Conservation (phyloP, 2,113 vertebrate species). For the Halcyon malimbica region DNA sequence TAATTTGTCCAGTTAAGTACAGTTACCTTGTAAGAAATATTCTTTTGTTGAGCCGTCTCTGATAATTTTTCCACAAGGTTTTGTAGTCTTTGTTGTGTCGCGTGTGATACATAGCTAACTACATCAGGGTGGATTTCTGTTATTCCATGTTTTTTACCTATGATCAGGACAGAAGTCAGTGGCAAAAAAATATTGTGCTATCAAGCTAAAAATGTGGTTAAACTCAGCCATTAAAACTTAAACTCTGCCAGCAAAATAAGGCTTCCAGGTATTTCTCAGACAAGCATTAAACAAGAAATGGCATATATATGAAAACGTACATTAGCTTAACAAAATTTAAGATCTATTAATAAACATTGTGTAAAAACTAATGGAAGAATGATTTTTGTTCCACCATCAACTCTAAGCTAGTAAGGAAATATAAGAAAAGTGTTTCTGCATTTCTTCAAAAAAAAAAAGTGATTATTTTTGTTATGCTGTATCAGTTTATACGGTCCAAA, state of each 20-base stretch:
- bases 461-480: background rate
- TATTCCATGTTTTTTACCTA: constrained; percentile 90
- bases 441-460: background rate
- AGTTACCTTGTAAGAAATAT: constrained; percentile 86
- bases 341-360: background rate
- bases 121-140: constrained; percentile 91
- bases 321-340: background rate
- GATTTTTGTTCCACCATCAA: background rate
- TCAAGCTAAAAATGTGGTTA: background rate
- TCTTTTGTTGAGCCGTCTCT: constrained; percentile 92
- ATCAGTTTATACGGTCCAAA: background rate
- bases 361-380: background rate
- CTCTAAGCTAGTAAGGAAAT: background rate
- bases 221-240: background rate
- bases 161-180: background rate
- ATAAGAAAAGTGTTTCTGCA: background rate
- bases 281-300: background rate
- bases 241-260: background rate
- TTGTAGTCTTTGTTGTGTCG: constrained; percentile 88
- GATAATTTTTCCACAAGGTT: constrained; percentile 92
- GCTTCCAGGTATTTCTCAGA: background rate
- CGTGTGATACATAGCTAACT: constrained; percentile 89
- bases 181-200: background rate
- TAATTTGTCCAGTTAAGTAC: background rate
- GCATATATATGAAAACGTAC: background rate